These are phyloP conservation scores for Eristalis tenax DNA, from an alignment of 2,888 invertebrate genomes.

Conservation along the genomic window DNA sequence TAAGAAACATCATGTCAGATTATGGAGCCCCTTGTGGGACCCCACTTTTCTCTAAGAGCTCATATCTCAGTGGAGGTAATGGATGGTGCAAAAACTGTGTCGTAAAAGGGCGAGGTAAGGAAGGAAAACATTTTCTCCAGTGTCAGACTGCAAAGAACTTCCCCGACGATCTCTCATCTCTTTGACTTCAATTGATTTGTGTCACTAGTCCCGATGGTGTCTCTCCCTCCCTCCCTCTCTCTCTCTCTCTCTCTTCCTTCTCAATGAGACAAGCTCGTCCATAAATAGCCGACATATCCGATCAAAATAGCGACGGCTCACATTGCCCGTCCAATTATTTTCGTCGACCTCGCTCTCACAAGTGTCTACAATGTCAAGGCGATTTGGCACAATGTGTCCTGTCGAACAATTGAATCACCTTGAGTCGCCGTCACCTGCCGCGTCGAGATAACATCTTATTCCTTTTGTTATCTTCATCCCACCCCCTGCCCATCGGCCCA, in stretches of 20 bases:
- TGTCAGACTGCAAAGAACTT: background rate
- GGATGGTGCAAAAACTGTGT: too few relatives aligned
- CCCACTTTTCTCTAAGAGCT: too few relatives aligned
- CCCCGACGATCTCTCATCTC: background rate
- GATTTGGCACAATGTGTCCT: slow-evolving; percentile 47
- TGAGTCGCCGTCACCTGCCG: slow-evolving; percentile 25
- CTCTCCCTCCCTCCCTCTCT: too few relatives aligned
- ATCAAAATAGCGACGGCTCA: background rate
- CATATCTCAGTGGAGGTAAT: too few relatives aligned
- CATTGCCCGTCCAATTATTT: slow-evolving; percentile 30
- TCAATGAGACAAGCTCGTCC: background rate
- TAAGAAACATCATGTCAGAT: too few relatives aligned
- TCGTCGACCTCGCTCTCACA: slow-evolving; percentile 4
- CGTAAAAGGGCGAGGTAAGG: too few relatives aligned
- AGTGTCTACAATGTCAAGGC: slow-evolving; percentile 60
- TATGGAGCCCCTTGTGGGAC: too few relatives aligned
- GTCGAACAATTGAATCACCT: slow-evolving; percentile 38
- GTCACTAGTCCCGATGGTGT: background rate
- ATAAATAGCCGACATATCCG: background rate
- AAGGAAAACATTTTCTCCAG: too few relatives aligned
- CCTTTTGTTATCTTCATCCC: background rate
- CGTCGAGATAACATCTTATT: slow-evolving; percentile 26
- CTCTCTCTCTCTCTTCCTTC: too few relatives aligned
- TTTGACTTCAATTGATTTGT: background rate
- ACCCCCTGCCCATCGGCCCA: too few relatives aligned